phyloP scores from a whole-genome alignment of 2,113 vertebrate genomes.

The Collichthys lucidus region DNA sequence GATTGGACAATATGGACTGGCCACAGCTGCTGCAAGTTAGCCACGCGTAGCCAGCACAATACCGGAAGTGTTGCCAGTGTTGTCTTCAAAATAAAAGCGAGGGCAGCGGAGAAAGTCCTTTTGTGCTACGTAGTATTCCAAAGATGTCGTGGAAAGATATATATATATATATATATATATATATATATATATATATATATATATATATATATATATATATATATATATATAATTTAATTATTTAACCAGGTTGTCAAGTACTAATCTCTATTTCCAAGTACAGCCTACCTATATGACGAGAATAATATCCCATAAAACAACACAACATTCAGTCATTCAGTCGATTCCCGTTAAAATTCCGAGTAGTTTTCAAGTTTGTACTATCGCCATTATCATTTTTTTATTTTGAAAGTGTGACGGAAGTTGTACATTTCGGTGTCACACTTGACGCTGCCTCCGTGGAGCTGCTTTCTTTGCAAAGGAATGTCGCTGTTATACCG shows the following conservation, averaged over 20 bases:
- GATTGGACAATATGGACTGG: not conserved
- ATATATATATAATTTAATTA: no score
- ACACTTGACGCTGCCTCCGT: not conserved
- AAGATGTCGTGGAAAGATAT: no score
- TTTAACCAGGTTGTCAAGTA: not conserved
- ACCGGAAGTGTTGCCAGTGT: not conserved
- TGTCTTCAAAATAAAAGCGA: slow-evolving; percentile 32
- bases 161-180: no score
- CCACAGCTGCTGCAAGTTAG: not conserved
- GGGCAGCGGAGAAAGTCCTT: not conserved
- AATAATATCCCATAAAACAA: not conserved
- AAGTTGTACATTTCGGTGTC: not conserved
- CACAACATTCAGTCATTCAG: no score
- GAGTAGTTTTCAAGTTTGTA: not conserved
- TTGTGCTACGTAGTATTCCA: not conserved
- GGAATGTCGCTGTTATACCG: slow-evolving; percentile 66
- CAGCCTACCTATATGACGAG: not conserved
- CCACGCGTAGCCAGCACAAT: not conserved
- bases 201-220: no score
- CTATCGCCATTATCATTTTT: slow-evolving; percentile 3
- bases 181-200: no score
- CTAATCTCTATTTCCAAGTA: no score
- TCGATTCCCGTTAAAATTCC: not conserved
- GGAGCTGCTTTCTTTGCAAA: slow-evolving; percentile 44
- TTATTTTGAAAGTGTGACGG: slow-evolving; percentile 65